Conservation (phyloP, 2,888 invertebrate genomes). For the Synergus itoensis region DNA sequence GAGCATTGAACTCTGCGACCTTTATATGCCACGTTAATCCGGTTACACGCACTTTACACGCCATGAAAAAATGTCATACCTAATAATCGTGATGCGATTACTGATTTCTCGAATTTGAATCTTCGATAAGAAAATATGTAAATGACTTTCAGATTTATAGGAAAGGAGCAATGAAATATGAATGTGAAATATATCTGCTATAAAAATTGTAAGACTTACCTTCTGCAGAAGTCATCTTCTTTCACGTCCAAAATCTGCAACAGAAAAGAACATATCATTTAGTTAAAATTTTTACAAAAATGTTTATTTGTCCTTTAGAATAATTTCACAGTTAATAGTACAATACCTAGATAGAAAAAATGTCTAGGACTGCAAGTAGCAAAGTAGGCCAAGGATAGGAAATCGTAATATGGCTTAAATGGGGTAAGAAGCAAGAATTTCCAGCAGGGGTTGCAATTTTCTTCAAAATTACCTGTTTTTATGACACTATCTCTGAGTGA, state of each 20-base stretch:
- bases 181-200: background rate
- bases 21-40: constrained; percentile 58
- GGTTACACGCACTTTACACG: constrained; percentile 65
- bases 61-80: constrained; percentile 60
- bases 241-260: background rate
- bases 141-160: background rate
- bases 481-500: background rate
- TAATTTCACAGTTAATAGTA: background rate
- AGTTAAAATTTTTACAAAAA: background rate
- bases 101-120: constrained; percentile 34
- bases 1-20: constrained; percentile 61
- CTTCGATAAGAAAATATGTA: background rate
- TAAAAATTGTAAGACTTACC: background rate
- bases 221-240: background rate
- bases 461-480: constrained; percentile 27
- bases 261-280: background rate
- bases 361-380: background rate
- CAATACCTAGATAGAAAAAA: background rate
- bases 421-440: constrained; percentile 7
- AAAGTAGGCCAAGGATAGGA: constrained; percentile 20
- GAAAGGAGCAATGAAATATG: background rate
- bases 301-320: background rate
- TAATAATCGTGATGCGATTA: constrained; percentile 63
- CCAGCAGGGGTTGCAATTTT: constrained; percentile 14
- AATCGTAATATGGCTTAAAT: background rate